These are phyloP conservation scores for Phyllopteryx taeniolatus DNA, from an alignment of 2,113 vertebrate species.

Conservation along the genomic window DNA sequence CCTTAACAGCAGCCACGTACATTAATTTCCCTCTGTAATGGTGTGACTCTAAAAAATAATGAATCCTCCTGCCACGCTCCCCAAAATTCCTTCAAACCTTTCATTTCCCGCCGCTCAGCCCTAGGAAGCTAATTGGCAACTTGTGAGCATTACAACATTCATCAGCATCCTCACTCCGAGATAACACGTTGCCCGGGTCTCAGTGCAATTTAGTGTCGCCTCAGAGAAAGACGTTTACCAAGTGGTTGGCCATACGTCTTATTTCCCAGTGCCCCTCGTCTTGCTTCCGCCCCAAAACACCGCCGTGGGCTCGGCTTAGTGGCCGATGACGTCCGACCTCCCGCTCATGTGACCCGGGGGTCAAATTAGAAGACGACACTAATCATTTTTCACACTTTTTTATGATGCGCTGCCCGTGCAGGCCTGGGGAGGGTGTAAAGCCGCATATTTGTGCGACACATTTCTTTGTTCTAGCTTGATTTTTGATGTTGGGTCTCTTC, in stretches of 20 bases:
- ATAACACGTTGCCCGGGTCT: constrained; percentile 66
- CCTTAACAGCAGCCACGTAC: constrained; percentile 11
- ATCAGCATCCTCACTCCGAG: constrained; percentile 42
- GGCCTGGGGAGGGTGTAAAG: not conserved
- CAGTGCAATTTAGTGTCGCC: constrained; percentile 61
- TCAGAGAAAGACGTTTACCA: constrained; percentile 56
- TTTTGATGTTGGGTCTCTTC: constrained; percentile 16
- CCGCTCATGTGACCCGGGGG: constrained; percentile 42
- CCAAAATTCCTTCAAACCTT: constrained; percentile 16
- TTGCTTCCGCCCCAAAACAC: constrained; percentile 16
- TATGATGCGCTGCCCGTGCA: not conserved
- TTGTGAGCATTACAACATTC: constrained; percentile 49
- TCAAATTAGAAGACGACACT: constrained; percentile 36
- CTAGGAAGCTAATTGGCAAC: constrained; percentile 39
- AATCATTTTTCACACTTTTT: constrained; percentile 25
- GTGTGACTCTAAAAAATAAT: not conserved
- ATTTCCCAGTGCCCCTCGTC: constrained; percentile 58
- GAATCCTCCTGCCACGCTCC: constrained; percentile 4
- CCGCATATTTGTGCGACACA: constrained; percentile 8
- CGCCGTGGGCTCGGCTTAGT: constrained; percentile 15
- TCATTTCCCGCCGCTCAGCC: constrained; percentile 7
- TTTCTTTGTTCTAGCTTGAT: constrained; percentile 4
- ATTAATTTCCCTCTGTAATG: not conserved
- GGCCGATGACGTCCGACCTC: constrained; percentile 38
- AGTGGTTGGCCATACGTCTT: constrained; percentile 46